Evolutionary conservation across 2,888 invertebrate species (phyloP).

Genomic region (Digitonthophagus gazella): DNA sequence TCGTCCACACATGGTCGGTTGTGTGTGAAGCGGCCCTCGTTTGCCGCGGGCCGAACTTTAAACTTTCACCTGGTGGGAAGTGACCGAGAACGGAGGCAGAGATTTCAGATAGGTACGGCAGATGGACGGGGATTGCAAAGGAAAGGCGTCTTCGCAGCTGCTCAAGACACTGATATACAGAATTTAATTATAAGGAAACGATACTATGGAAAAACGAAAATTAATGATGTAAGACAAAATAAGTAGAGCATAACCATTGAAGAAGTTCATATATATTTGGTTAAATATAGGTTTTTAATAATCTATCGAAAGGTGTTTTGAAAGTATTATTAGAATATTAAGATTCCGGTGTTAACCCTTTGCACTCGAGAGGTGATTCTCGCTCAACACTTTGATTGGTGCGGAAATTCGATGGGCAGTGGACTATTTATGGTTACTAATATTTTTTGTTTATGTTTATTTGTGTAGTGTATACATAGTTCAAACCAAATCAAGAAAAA

Average conservation of each 20-base stretch:
- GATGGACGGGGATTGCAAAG: neutral
- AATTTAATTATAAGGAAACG: constrained; percentile 6
- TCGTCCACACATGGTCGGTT: constrained; percentile 46
- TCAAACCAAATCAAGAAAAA: no score
- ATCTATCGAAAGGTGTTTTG: no score
- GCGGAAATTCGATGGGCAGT: no score
- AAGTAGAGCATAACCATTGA: neutral
- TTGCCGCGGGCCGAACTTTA: constrained; percentile 30
- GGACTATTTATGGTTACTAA: no score
- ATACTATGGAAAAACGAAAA: neutral
- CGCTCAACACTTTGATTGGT: no score
- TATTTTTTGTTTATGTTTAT: no score
- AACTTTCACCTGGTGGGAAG: constrained; percentile 23
- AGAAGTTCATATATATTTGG: no score
- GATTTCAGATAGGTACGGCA: constrained; percentile 3
- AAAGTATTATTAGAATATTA: no score
- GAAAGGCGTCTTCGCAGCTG: neutral
- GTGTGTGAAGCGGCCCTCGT: constrained; percentile 47
- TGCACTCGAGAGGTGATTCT: no score
- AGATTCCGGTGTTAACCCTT: no score
- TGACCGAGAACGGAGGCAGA: neutral
- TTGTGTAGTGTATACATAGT: no score
- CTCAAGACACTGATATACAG: neutral
- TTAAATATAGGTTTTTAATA: no score
- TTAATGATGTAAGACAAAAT: neutral